Conservation (phyloP, 2,888 invertebrate species). For the Diaphora mendica region DNA sequence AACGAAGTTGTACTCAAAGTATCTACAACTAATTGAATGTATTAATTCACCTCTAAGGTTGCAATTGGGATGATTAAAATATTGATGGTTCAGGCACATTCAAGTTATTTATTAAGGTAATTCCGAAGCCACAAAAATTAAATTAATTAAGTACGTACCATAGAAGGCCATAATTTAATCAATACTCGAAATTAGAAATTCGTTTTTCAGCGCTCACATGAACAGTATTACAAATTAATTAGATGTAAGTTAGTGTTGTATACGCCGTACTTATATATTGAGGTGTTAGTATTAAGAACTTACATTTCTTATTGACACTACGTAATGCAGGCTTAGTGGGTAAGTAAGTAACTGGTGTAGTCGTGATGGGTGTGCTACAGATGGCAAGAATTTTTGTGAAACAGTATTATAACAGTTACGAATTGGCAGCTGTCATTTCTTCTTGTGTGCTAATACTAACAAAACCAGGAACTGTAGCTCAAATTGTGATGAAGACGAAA, state of each 20-base stretch:
- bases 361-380: background rate
- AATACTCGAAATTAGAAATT: constrained; percentile 1
- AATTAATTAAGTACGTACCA: too few relatives aligned
- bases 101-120: background rate
- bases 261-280: constrained; percentile 33
- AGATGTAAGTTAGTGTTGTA: constrained; percentile 41
- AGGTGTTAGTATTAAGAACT: constrained; percentile 31
- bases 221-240: constrained; percentile 49
- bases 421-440: background rate
- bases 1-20: background rate
- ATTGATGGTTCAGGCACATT: background rate
- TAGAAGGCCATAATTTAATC: background rate
- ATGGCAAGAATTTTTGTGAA: background rate
- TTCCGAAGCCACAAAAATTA: too few relatives aligned
- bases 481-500: too few relatives aligned
- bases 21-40: background rate
- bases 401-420: background rate
- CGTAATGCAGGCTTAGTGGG: constrained; percentile 4
- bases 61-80: background rate
- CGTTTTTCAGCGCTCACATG: constrained; percentile 25
- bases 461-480: too few relatives aligned
- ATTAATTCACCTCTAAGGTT: background rate
- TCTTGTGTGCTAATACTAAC: background rate
- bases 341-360: background rate
- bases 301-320: background rate